Evolutionary conservation across 2,797 vertebrate genomes (phyloP), one percentile per base, ranked within the genome.

Genomic region (Otus scops): DNA sequence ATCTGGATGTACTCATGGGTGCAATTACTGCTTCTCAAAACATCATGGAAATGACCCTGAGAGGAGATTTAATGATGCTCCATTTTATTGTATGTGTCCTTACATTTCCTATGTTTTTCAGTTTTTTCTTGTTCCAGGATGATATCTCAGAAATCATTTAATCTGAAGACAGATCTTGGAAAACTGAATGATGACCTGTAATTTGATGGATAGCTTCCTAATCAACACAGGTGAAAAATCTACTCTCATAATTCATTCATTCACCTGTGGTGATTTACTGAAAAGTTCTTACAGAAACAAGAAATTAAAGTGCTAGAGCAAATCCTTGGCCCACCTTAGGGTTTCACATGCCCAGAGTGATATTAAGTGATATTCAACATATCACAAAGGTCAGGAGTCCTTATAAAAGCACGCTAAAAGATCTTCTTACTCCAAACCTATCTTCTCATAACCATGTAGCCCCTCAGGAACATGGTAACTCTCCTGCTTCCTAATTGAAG

Each of bases 401-500:
- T 51, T 80, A 14, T 47, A 70, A 38, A 45, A 51, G 7, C 10
- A 32, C 10, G 13, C 0, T 51, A 56, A 59, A 56, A 11, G 26
- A 34, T 54, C n/a, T 82, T 36, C 5, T 59, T 34, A 0, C 11
- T 48, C n/a, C 39, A 71, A 70, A 34, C 6, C 34, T 51, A 50
- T 38, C 13, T 9, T 71, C 30, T 7, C 0, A 0, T 26, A 53
- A 39, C 47, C 43, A 8, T 4, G 22, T 23, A 71, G n/a, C 16
- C 20, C 20, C 78, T 38, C 11, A 43, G 64, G 67, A 87, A 24
- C 9, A 36, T 11, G 32, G 13, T 7, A 56, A 19, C 5, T 67
- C 59, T 70, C 21, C 27, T 22, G 7, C 16, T 79, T 36, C 39
- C 65, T 48, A 34, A 14, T 6, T 36, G 36, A 45, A 39, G 20